Conservation (phyloP, 2,888 invertebrate genomes). For the Stictocephala bisonia region DNA sequence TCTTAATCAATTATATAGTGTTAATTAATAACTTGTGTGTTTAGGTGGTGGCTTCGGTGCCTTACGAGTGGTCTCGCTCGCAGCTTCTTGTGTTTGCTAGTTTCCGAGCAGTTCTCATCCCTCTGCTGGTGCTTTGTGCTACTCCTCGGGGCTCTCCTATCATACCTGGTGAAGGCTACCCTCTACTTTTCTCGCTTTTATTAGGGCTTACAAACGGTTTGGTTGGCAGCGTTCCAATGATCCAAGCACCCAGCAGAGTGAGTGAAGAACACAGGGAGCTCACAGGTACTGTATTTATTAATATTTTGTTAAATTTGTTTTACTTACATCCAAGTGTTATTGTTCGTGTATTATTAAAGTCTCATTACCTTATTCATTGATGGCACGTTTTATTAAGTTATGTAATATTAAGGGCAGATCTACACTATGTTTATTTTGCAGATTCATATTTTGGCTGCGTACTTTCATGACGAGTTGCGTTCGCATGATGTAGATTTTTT, state of each 20-base stretch:
- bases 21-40: too few relatives aligned
- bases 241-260: conserved; percentile 88
- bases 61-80: conserved; percentile 85
- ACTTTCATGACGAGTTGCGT: too few relatives aligned
- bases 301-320: neutral
- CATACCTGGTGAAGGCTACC: conserved; percentile 73
- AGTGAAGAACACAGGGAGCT: conserved; percentile 88
- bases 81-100: conserved; percentile 82
- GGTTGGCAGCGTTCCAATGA: conserved; percentile 93
- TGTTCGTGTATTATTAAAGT: too few relatives aligned
- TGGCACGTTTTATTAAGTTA: too few relatives aligned
- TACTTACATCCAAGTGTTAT: neutral
- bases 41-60: conserved; percentile 81
- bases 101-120: conserved; percentile 79
- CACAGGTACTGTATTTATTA: conserved; percentile 76
- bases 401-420: too few relatives aligned
- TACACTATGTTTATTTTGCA: too few relatives aligned
- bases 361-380: too few relatives aligned
- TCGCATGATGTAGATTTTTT: too few relatives aligned
- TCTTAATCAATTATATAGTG: too few relatives aligned
- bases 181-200: conserved; percentile 74
- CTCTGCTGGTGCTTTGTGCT: conserved; percentile 83
- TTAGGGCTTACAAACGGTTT: conserved; percentile 89
- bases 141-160: conserved; percentile 81
- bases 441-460: too few relatives aligned